Conservation (phyloP, 2,888 invertebrate genomes). For the Imbricaverruca yamaguchii region DNA sequence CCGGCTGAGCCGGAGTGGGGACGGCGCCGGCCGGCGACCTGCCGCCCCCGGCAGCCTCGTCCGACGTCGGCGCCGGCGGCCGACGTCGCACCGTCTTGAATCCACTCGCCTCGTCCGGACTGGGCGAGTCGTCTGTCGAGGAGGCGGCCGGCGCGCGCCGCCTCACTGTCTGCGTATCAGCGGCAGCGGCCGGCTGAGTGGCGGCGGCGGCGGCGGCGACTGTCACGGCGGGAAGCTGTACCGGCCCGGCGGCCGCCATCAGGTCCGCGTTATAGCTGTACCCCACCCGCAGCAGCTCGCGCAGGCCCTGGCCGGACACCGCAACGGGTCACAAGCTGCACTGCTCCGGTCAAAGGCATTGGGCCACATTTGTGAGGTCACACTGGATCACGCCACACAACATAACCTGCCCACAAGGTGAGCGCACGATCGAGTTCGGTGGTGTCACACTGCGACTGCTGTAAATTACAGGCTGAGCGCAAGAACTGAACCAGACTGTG, state of each 20-base stretch:
- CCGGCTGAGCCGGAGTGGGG: background rate
- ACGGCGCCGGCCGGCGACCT: background rate
- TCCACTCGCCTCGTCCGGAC: background rate
- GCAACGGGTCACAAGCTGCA: no score
- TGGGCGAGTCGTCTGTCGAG: background rate
- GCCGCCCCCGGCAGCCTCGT: no score
- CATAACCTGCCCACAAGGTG: no score
- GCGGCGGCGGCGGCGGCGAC: background rate
- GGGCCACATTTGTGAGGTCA: no score
- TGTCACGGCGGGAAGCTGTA: no score
- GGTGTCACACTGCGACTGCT: no score
- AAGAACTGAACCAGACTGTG: no score
- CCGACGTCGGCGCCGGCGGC: background rate
- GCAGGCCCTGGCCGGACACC: background rate
- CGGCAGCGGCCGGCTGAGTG: background rate
- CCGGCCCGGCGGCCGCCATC: background rate
- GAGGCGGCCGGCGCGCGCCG: background rate
- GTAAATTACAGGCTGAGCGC: no score
- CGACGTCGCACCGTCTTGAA: constrained; percentile 13
- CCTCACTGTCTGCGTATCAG: background rate
- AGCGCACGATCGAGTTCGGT: no score
- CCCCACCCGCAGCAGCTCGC: background rate
- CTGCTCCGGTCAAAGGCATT: no score
- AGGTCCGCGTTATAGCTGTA: background rate
- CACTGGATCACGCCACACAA: no score